Conservation (phyloP, 2,113 vertebrate species). For the Hylia prasina region DNA sequence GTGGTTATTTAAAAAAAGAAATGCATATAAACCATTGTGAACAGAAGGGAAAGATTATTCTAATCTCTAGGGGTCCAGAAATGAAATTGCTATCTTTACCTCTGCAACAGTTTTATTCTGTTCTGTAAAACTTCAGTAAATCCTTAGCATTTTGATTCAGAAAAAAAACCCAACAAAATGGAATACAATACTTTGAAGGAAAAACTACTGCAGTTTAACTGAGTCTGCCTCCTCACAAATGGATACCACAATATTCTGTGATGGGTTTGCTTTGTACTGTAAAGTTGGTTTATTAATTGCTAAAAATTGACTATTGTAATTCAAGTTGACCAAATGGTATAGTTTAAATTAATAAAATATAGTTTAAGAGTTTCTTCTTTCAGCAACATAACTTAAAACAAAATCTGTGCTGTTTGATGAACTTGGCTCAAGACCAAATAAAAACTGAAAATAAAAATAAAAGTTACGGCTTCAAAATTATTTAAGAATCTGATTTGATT, state of each 20-base stretch:
- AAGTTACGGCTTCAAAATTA: neutral
- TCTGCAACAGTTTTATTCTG: neutral
- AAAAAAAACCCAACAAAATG: neutral
- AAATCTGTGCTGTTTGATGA: neutral
- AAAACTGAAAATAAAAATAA: neutral
- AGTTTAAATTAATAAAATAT: neutral
- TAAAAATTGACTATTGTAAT: neutral
- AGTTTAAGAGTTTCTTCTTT: neutral
- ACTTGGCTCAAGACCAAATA: neutral
- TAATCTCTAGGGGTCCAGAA: neutral
- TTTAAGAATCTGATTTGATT: neutral
- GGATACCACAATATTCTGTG: neutral
- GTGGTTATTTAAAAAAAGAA: neutral
- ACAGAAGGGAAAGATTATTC: neutral
- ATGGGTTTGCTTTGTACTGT: neutral
- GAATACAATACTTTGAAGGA: neutral
- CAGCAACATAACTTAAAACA: neutral
- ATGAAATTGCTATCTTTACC: neutral
- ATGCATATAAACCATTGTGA: neutral
- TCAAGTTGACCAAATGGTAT: neutral
- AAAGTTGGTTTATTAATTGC: neutral
- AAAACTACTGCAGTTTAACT: neutral
- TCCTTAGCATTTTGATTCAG: neutral
- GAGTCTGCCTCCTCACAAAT: neutral
- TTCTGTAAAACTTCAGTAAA: neutral